Conservation (phyloP, 2,113 vertebrate genomes). For the Hassar affinis region DNA sequence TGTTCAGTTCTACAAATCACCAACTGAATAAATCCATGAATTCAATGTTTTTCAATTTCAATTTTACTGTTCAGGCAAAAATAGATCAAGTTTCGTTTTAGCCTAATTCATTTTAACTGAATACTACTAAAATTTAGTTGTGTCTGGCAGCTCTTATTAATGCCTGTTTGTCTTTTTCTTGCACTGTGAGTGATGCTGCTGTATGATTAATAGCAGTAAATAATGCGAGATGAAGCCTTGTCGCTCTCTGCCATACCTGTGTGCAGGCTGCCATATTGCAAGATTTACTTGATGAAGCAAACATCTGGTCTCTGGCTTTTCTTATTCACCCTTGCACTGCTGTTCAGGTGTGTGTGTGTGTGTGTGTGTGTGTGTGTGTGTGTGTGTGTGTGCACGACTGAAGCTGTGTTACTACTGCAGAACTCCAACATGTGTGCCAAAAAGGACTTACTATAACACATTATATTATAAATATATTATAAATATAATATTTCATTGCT, state of each 20-base stretch:
- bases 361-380: constrained; percentile 35
- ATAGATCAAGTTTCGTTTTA: background rate
- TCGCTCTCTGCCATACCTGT: constrained; percentile 47
- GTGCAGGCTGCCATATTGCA: constrained; percentile 40
- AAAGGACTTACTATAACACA: background rate
- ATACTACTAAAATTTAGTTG: background rate
- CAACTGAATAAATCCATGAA: background rate
- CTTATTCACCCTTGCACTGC: constrained; percentile 24
- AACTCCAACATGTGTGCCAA: background rate
- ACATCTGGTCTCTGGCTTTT: constrained; percentile 50
- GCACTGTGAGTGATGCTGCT: constrained; percentile 38
- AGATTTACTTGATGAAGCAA: constrained; percentile 44
- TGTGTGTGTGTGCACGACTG: constrained; percentile 26
- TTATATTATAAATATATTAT: too few species aligned
- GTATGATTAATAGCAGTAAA: constrained; percentile 57
- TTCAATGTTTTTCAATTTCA: background rate
- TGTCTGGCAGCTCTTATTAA: constrained; percentile 41
- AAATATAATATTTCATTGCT: too few species aligned
- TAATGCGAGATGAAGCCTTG: constrained; percentile 49
- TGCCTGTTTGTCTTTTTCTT: constrained; percentile 31
- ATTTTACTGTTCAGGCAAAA: background rate
- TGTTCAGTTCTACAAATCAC: background rate
- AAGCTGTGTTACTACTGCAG: background rate
- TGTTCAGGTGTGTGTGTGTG: background rate
- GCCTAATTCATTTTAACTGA: too few species aligned